Evolutionary conservation across 2,888 invertebrate genomes (phyloP).

Genomic region (Bibio marci): DNA sequence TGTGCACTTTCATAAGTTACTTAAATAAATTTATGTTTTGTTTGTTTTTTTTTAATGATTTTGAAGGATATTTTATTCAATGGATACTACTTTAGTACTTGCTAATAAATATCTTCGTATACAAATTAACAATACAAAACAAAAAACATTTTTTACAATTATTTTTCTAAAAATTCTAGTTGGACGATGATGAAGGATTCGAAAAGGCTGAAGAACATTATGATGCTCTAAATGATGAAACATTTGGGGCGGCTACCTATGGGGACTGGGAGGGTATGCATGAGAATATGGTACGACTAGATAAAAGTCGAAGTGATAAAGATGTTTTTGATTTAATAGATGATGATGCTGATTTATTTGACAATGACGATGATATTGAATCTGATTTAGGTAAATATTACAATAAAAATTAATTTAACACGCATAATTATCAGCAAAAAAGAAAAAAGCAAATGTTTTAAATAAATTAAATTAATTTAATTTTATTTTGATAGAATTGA

Average conservation of each 20-base stretch:
- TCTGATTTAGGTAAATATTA: constrained; percentile 18
- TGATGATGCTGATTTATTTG: constrained; percentile 15
- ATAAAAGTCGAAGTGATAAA: constrained; percentile 29
- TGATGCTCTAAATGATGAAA: constrained; percentile 84
- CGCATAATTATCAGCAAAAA: constrained; percentile 1
- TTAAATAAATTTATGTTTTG: too few species aligned
- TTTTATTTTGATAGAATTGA: constrained; percentile 18
- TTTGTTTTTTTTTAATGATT: too few species aligned
- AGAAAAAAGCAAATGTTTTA: too few species aligned
- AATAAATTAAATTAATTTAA: too few species aligned
- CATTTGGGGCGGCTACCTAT: constrained; percentile 64
- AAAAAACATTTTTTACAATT: too few species aligned
- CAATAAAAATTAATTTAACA: too few species aligned
- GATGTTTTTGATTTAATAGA: constrained; percentile 18
- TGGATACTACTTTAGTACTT: too few species aligned
- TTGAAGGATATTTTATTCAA: too few species aligned
- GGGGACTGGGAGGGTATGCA: constrained; percentile 61
- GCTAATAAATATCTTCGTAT: too few species aligned
- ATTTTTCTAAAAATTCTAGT: constrained; percentile 6
- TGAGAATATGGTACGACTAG: constrained; percentile 45
- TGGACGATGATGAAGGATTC: constrained; percentile 32
- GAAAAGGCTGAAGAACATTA: constrained; percentile 60
- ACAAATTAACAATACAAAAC: too few species aligned
- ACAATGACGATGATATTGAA: constrained; percentile 18
- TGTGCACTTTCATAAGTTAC: too few species aligned